These are phyloP conservation scores for Odocoileus virginianus DNA, from an alignment of 2,113 vertebrate genomes.

Conservation along the genomic window DNA sequence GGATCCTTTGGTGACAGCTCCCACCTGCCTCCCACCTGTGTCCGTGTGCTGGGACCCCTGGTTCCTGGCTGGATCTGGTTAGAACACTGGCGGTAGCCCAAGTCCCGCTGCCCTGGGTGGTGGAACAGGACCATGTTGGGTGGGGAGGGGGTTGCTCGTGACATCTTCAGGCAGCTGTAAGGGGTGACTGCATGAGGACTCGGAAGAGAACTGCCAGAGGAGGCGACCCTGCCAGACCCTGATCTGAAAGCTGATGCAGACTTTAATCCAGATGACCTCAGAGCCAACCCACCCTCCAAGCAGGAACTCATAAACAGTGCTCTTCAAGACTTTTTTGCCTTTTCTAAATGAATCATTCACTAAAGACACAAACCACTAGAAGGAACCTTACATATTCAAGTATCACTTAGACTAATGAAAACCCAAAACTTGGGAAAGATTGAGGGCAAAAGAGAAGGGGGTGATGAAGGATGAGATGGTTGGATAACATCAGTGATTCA, in stretches of 20 bases:
- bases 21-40: background rate
- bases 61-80: background rate
- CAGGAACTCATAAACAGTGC: background rate
- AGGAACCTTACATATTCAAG: background rate
- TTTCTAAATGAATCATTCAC: background rate
- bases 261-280: background rate
- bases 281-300: background rate
- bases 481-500: background rate
- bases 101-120: background rate
- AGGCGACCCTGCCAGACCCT: background rate
- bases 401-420: background rate
- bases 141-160: background rate
- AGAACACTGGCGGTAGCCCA: background rate
- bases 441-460: background rate
- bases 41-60: background rate
- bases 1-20: background rate
- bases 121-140: fast-evolving
- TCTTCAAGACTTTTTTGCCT: background rate
- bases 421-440: background rate
- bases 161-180: fast-evolving
- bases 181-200: background rate
- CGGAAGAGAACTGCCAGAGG: background rate
- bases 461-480: background rate
- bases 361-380: background rate
- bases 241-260: background rate